phyloP scores from a whole-genome alignment of 1,140 invertebrate genomes.

The Marisa cornuarietis region DNA sequence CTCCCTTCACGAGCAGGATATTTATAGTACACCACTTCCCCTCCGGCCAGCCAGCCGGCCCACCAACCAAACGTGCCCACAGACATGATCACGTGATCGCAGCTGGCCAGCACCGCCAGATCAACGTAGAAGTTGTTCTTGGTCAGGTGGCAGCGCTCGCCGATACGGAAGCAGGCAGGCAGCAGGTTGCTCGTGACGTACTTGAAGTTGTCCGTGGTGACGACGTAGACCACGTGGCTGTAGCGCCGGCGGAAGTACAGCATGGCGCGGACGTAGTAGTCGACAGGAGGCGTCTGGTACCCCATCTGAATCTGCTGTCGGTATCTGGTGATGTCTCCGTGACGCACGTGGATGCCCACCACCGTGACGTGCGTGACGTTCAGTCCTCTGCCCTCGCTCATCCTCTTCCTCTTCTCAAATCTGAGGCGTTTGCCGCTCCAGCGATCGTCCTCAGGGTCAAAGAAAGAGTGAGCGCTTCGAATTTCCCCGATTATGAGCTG shows the following conservation, averaged over 20 bases:
- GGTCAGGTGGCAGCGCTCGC: background rate
- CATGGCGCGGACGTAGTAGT: slow-evolving; percentile 38
- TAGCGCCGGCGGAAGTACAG: slow-evolving; percentile 25
- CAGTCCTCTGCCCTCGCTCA: background rate
- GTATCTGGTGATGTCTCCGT: slow-evolving; percentile 33
- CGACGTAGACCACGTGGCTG: slow-evolving; percentile 30
- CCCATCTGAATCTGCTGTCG: slow-evolving; percentile 22
- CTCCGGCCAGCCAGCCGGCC: slow-evolving; percentile 50
- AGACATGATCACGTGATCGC: slow-evolving; percentile 53
- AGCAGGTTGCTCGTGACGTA: slow-evolving; percentile 31
- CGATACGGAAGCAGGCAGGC: slow-evolving; percentile 14
- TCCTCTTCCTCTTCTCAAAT: background rate
- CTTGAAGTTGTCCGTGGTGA: slow-evolving; percentile 29
- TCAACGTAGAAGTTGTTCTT: slow-evolving; percentile 37
- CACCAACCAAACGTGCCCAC: slow-evolving; percentile 58
- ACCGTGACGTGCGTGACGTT: slow-evolving; percentile 9
- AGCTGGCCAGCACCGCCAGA: slow-evolving; percentile 40
- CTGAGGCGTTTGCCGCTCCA: background rate
- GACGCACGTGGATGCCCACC: slow-evolving; percentile 41
- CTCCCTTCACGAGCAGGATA: slow-evolving; percentile 36
- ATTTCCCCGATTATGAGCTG: background rate
- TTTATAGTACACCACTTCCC: slow-evolving; percentile 49
- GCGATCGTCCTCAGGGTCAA: background rate
- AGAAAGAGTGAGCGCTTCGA: background rate
- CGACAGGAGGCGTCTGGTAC: slow-evolving; percentile 31